Conservation (phyloP, 2,797 vertebrate genomes). For the Catamblyrhynchus diadema region DNA sequence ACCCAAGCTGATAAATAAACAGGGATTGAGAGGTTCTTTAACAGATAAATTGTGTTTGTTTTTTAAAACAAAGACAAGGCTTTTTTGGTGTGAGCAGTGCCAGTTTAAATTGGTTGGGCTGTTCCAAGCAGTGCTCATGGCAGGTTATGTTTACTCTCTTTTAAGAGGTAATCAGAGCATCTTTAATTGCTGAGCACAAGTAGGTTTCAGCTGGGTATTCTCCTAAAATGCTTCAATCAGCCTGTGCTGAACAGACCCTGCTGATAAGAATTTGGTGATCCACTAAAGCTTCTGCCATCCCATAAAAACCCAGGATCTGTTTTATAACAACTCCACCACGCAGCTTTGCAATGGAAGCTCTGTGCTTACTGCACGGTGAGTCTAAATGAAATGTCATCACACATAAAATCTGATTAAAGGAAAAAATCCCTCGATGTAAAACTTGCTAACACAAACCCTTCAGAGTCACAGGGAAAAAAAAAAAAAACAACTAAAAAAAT, state of each 20-base stretch:
- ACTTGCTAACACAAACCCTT: background rate
- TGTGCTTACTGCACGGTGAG: background rate
- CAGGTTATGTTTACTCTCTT: slow-evolving; percentile 8
- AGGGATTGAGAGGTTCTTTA: background rate
- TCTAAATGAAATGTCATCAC: background rate
- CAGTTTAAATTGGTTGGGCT: background rate
- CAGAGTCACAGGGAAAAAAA: fast-evolving
- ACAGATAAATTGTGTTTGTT: background rate
- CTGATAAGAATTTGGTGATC: background rate
- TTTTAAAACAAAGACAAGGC: background rate
- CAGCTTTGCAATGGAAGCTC: background rate
- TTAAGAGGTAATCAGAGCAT: slow-evolving; percentile 27
- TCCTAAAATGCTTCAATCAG: background rate
- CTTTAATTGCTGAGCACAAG: slow-evolving; percentile 26
- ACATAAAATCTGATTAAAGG: background rate
- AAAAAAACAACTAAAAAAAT: background rate
- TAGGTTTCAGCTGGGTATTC: background rate
- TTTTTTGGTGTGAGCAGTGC: background rate
- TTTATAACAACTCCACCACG: background rate
- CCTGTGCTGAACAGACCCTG: background rate
- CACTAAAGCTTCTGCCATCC: slow-evolving; percentile 22
- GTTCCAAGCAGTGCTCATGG: background rate
- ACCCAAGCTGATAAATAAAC: background rate
- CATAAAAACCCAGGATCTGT: slow-evolving; percentile 23
- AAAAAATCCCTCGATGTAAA: background rate